phyloP scores from a whole-genome alignment of 2,113 vertebrate genomes.

The Agelaius tricolor region DNA sequence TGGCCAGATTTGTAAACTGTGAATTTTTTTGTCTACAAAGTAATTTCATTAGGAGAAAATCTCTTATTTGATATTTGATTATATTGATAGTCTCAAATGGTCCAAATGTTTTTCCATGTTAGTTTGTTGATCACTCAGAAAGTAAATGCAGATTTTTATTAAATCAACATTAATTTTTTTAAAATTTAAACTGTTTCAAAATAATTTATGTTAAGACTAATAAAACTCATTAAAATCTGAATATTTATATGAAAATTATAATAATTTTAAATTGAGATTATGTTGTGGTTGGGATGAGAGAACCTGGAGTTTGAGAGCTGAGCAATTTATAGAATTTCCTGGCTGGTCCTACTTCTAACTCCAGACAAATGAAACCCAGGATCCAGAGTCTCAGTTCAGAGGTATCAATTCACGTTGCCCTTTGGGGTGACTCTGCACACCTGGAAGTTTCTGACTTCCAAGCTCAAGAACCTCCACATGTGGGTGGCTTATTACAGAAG shows the following conservation, averaged over 20 bases:
- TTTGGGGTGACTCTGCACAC: not conserved
- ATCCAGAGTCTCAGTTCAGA: not conserved
- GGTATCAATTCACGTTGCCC: not conserved
- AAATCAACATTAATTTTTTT: not conserved
- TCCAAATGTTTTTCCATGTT: not conserved
- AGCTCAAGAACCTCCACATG: not conserved
- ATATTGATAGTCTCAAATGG: not conserved
- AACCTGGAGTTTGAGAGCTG: not conserved
- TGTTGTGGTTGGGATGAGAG: not conserved
- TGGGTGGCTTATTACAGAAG: not conserved
- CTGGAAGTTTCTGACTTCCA: not conserved
- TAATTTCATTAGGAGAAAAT: not conserved
- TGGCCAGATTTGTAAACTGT: not conserved
- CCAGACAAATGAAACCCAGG: not conserved
- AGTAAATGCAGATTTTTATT: not conserved
- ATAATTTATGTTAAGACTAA: not conserved
- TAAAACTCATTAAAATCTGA: not conserved
- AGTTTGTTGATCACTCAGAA: not conserved
- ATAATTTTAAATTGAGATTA: not conserved
- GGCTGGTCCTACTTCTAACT: rapidly evolving
- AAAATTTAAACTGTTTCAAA: not conserved
- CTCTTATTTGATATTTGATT: not conserved
- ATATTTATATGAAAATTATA: not conserved
- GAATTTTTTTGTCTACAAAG: not conserved
- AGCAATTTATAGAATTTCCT: not conserved